Percentiles rank a stretch among this genome's conserved stretches.
Evolutionary conservation across 2,888 invertebrate species (phyloP).

Genomic region (Drosophila greeni): DNA sequence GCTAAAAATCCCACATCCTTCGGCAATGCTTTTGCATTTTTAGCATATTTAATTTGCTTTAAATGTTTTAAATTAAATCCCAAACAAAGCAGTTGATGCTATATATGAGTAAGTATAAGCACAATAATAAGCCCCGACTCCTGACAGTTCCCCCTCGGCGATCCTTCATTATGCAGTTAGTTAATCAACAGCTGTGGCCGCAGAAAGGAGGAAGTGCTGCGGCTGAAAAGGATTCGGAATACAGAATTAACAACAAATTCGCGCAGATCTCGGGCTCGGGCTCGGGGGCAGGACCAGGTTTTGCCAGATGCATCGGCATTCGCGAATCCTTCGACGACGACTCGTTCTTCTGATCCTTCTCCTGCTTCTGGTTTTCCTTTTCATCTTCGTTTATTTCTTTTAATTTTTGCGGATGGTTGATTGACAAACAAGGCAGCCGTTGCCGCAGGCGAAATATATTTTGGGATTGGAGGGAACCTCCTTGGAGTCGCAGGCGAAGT

Average conservation of each 20-base stretch:
- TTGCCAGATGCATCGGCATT: slow-evolving; percentile 36
- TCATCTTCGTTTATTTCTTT: slow-evolving; percentile 7
- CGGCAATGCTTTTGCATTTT: not conserved
- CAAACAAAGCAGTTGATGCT: not conserved
- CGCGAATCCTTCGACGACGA: slow-evolving; percentile 17
- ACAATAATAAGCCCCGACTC: slow-evolving; percentile 22
- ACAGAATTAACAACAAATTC: slow-evolving; percentile 5
- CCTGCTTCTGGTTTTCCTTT: slow-evolving; percentile 6
- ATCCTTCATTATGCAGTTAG: slow-evolving; percentile 56
- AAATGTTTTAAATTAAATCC: not conserved
- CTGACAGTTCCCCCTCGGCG: slow-evolving; percentile 2
- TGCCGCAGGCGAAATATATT: slow-evolving; percentile 28
- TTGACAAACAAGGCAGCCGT: slow-evolving; percentile 55
- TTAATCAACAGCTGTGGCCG: slow-evolving; percentile 71
- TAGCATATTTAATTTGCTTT: not conserved
- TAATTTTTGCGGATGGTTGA: slow-evolving; percentile 43
- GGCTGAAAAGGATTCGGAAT: slow-evolving; percentile 41
- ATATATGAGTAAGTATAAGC: not conserved
- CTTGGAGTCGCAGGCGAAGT: slow-evolving; percentile 10
- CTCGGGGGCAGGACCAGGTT: slow-evolving; percentile 39
- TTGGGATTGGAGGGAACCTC: slow-evolving; percentile 1
- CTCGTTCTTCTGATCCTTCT: slow-evolving; percentile 2
- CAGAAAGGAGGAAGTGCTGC: slow-evolving; percentile 61
- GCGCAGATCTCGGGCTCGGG: slow-evolving; percentile 1
- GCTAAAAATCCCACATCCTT: not conserved